Evolutionary conservation across 2,888 invertebrate species (phyloP), one percentile per base, ranked within the genome.

Genomic region (Ectemnius continuus): DNA sequence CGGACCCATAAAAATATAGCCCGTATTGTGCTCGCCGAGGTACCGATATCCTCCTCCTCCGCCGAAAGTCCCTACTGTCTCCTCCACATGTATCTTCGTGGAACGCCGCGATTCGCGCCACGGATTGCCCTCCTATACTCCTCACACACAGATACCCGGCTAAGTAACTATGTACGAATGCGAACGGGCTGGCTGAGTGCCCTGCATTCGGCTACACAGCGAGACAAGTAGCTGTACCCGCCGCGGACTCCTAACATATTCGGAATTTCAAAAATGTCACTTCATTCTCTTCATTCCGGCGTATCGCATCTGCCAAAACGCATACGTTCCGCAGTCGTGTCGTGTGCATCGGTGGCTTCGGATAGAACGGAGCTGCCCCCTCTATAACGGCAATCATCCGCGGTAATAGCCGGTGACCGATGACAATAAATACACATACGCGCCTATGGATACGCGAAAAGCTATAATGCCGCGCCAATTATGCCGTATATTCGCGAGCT

Each of bases 1-100:
- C 83, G 84, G 81, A 80, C 77, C 84, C 87, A 86, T 87, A 87
- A 87, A 89, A 89, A 89, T 89, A 89, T 88, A 86, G 84, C 84
- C 78, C 78, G 82, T 82, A 83, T 83, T 87, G 84, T 84, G 67
- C 78, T 79, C 82, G 80, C 82, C 81, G 84, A 81, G 84, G 86
- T 87, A 81, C 79, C 83, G 80, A 84, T 81, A 79, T 78, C 77
- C 81, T 71, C 70, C 36, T 65, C 75, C 70, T 58, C 58, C 77
- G 73, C 79, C 75, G 75, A 81, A 82, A 83, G 74, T 83, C 77
- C 75, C 71, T 73, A 68, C 77, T 80, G 70, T 76, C 74, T 74
- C 75, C 73, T 62, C 62, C 56, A 59, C 72, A 67, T 70, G 72
- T 74, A 78, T 73, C 70, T 73, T 61, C 60, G 61, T 60, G 14